Evolutionary conservation across 2,113 vertebrate genomes (phyloP).

Genomic region (Atlantisia rogersi): DNA sequence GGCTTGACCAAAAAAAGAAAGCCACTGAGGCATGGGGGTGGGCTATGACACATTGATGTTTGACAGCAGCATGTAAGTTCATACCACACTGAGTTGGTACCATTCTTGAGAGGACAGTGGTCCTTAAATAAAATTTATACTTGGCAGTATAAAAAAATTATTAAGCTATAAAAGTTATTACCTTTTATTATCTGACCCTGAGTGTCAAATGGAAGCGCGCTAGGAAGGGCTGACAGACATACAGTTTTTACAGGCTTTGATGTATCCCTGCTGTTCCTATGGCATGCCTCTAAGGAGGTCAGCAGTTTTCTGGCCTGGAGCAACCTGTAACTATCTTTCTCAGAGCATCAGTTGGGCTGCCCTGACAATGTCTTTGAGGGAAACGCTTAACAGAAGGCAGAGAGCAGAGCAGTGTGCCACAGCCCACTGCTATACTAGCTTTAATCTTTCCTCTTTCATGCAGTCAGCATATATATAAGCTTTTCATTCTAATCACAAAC

Average conservation of each 20-base stretch:
- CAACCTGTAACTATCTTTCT: background rate
- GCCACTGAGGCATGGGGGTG: background rate
- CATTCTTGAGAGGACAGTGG: background rate
- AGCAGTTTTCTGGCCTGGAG: background rate
- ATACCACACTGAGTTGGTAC: background rate
- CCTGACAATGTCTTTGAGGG: background rate
- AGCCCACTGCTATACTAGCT: rapidly evolving
- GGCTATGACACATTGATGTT: background rate
- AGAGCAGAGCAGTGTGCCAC: background rate
- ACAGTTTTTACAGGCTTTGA: background rate
- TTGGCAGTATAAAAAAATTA: background rate
- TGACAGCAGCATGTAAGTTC: background rate
- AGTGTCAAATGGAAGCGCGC: background rate
- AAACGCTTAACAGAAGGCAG: background rate
- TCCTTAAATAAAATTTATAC: background rate
- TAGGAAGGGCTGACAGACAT: background rate
- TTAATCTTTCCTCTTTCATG: background rate
- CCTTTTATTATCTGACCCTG: background rate
- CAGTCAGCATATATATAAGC: background rate
- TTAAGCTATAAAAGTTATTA: background rate
- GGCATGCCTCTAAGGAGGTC: background rate
- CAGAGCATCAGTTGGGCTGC: background rate
- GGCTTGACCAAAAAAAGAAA: background rate
- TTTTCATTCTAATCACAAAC: background rate
- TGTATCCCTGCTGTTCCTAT: background rate